phyloP scores from a whole-genome alignment of 2,113 vertebrate species.

The Periophthalmodon schlosseri region DNA sequence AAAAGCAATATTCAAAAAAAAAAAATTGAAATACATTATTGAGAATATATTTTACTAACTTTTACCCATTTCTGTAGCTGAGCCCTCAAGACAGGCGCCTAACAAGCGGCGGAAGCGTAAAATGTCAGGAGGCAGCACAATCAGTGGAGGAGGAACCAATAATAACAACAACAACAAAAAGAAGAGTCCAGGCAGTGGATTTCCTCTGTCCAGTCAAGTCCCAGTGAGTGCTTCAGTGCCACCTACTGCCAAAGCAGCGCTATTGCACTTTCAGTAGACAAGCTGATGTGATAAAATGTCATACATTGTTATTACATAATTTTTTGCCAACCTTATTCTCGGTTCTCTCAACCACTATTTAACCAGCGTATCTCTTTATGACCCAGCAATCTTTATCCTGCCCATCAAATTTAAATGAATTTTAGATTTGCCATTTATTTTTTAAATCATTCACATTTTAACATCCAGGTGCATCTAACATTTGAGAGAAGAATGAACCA shows the following conservation, averaged over 20 bases:
- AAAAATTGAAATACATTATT: background rate
- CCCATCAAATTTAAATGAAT: background rate
- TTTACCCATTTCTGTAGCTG: conserved; percentile 74
- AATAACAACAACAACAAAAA: conserved; percentile 99
- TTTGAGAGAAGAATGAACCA: too few species aligned
- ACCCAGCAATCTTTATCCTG: background rate
- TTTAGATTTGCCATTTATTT: background rate
- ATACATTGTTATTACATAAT: background rate
- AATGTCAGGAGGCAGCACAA: conserved; percentile 97
- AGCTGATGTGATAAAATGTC: background rate
- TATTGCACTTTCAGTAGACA: conserved; percentile 13
- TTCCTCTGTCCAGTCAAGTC: conserved; percentile 98
- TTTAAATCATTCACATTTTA: background rate
- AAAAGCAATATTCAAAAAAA: background rate
- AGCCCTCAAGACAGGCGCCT: conserved; percentile 92
- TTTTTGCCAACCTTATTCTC: background rate
- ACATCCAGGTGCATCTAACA: background rate
- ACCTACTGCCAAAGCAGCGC: conserved; percentile 5
- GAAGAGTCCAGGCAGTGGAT: conserved; percentile 96
- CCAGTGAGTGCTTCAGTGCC: conserved; percentile 89
- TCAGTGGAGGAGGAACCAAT: conserved; percentile 91
- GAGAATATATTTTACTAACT: background rate
- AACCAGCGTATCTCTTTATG: background rate
- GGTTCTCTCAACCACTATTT: background rate
- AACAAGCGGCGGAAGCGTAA: conserved; percentile 98